Conservation (phyloP, 2,888 invertebrate species). For the Rhagonycha lutea region DNA sequence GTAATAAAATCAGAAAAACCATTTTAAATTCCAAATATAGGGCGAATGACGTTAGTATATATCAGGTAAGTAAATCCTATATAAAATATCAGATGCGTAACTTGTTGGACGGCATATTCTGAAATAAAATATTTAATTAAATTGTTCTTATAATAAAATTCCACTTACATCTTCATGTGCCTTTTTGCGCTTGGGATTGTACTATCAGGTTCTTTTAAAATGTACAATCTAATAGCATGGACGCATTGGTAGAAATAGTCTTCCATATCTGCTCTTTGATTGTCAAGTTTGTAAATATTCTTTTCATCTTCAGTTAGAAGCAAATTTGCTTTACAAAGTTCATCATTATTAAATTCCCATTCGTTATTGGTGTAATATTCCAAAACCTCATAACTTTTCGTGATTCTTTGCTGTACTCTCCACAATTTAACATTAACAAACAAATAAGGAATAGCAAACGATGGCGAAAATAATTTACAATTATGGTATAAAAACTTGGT, state of each 20-base stretch:
- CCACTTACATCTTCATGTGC: slow-evolving; percentile 75
- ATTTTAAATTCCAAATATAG: no score
- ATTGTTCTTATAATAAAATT: neutral
- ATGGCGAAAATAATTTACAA: no score
- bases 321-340: slow-evolving; percentile 61
- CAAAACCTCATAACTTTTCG: slow-evolving; percentile 85
- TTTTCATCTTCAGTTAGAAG: slow-evolving; percentile 69
- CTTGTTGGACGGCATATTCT: slow-evolving; percentile 86
- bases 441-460: neutral
- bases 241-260: slow-evolving; percentile 84
- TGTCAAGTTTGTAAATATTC: slow-evolving; percentile 70
- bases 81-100: no score
- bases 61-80: no score
- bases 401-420: slow-evolving; percentile 80
- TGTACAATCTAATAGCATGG: slow-evolving; percentile 42
- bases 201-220: neutral
- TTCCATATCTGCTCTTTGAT: slow-evolving; percentile 72
- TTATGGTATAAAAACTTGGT: no score
- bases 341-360: slow-evolving; percentile 83
- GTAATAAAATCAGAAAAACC: no score
- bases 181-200: slow-evolving; percentile 78
- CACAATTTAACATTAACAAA: slow-evolving; percentile 65
- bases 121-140: slow-evolving; percentile 46
- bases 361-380: slow-evolving; percentile 92
- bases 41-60: no score